These are phyloP conservation scores for Diabrotica balteata DNA, from an alignment of 2,888 invertebrate species.

Conservation along the genomic window DNA sequence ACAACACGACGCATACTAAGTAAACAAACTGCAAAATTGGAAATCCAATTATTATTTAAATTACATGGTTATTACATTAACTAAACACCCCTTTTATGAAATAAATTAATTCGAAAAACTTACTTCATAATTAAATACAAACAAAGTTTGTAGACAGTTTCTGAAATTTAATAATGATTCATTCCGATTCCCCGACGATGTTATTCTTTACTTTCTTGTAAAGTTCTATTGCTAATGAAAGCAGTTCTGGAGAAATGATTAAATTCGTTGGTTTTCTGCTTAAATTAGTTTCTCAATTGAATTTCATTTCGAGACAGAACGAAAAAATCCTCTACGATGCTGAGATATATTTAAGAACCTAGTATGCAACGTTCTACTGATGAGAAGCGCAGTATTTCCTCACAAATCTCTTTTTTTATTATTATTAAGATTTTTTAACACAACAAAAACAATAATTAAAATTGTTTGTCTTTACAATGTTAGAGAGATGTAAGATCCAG, in stretches of 20 bases:
- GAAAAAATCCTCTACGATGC: slow-evolving; percentile 1
- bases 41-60: slow-evolving; percentile 43
- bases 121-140: slow-evolving; percentile 56
- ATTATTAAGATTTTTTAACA: too few species aligned
- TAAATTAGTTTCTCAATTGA: slow-evolving; percentile 55
- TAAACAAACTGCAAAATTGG: slow-evolving; percentile 32
- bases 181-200: slow-evolving; percentile 55
- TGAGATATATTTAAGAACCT: too few species aligned
- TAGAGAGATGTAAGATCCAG: too few species aligned
- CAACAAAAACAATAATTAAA: too few species aligned
- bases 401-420: too few species aligned
- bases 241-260: slow-evolving; percentile 55
- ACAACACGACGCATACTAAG: slow-evolving; percentile 25
- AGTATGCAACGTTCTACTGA: too few species aligned
- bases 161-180: slow-evolving; percentile 57
- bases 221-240: slow-evolving; percentile 58
- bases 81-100: slow-evolving; percentile 44
- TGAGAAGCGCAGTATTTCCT: too few species aligned
- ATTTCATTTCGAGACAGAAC: slow-evolving; percentile 36
- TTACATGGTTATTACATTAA: slow-evolving; percentile 41
- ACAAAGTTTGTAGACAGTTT: slow-evolving; percentile 54
- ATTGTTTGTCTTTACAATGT: too few species aligned
- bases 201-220: slow-evolving; percentile 58
- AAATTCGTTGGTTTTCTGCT: slow-evolving; percentile 56
- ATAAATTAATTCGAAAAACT: slow-evolving; percentile 52